A percentile compares a stretch with the other conserved stretches of the same genome.
These are phyloP conservation scores for Anabacerthia variegaticeps DNA, from an alignment of 2,797 vertebrate genomes.

Conservation along the genomic window DNA sequence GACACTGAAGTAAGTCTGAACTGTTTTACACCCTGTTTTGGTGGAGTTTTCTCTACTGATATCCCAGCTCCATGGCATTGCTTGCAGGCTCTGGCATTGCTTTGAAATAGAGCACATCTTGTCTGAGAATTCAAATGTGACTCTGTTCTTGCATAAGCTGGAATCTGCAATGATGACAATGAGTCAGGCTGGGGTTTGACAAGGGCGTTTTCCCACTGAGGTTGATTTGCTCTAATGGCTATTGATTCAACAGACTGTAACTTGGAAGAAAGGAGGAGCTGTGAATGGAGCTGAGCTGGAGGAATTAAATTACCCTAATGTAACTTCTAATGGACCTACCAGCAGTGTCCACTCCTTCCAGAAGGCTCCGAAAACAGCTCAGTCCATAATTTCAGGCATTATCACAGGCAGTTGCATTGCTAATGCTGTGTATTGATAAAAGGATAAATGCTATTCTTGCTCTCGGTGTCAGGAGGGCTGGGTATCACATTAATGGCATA, in stretches of 20 bases:
- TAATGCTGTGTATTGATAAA: constrained; percentile 51
- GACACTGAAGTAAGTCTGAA: background rate
- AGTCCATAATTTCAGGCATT: constrained; percentile 40
- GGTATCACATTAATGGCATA: constrained; percentile 34
- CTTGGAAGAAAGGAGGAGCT: constrained; percentile 34
- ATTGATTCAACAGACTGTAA: constrained; percentile 63
- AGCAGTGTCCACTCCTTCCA: constrained; percentile 2
- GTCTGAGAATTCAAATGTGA: background rate
- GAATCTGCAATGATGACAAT: background rate
- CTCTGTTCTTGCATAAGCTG: background rate
- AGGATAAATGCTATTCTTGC: constrained; percentile 59
- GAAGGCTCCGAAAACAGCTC: background rate
- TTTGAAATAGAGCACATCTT: background rate
- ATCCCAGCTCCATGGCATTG: background rate
- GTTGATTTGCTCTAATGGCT: constrained; percentile 57
- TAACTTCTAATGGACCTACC: constrained; percentile 57
- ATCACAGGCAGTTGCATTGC: background rate
- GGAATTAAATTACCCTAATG: constrained; percentile 65
- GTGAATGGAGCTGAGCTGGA: constrained; percentile 28
- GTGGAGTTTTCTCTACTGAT: background rate
- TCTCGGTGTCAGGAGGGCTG: constrained; percentile 20
- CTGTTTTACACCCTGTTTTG: background rate
- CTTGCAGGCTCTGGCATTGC: background rate
- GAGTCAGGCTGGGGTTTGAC: constrained; percentile 19
- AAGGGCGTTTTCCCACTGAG: constrained; percentile 35